phyloP scores from a whole-genome alignment of 2,888 invertebrate genomes.

The Sinhomidia bicolor region DNA sequence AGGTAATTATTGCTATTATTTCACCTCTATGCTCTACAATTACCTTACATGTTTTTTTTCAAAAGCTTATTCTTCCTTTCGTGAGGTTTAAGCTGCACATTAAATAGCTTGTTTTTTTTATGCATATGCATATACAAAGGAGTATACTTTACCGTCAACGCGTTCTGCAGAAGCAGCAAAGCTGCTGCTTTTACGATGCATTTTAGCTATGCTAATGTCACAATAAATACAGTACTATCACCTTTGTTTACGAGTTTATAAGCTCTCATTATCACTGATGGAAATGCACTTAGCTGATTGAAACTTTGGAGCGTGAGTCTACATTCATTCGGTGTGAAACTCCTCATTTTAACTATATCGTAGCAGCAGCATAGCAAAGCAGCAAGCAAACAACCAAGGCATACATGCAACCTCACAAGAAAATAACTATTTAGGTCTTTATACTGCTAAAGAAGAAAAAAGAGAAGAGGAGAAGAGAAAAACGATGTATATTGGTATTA shows the following conservation, averaged over 20 bases:
- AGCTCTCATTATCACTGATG: conserved; percentile 70
- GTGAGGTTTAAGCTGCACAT: neutral
- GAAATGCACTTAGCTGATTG: conserved; percentile 72
- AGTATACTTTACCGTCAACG: neutral
- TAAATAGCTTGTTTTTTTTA: neutral
- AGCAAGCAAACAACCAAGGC: too few species aligned
- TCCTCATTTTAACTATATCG: conserved; percentile 53
- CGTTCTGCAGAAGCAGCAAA: neutral
- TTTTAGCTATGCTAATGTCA: conserved; percentile 25
- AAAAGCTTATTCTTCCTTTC: neutral
- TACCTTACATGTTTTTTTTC: conserved; percentile 14
- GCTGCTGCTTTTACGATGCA: neutral
- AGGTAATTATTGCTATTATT: neutral
- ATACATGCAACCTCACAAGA: neutral
- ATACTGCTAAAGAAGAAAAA: neutral
- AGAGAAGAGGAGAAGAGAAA: neutral
- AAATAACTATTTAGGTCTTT: conserved; percentile 1
- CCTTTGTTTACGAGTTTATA: conserved; percentile 59
- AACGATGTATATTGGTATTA: conserved; percentile 39
- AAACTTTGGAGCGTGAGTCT: conserved; percentile 49
- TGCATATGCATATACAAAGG: neutral
- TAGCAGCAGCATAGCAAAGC: neutral
- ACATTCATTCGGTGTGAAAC: neutral
- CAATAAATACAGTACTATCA: conserved; percentile 14
- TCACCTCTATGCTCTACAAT: neutral